Percentiles rank a stretch among this genome's conserved stretches.
Conservation (phyloP, 2,888 invertebrate species). For the Tipula unca region DNA sequence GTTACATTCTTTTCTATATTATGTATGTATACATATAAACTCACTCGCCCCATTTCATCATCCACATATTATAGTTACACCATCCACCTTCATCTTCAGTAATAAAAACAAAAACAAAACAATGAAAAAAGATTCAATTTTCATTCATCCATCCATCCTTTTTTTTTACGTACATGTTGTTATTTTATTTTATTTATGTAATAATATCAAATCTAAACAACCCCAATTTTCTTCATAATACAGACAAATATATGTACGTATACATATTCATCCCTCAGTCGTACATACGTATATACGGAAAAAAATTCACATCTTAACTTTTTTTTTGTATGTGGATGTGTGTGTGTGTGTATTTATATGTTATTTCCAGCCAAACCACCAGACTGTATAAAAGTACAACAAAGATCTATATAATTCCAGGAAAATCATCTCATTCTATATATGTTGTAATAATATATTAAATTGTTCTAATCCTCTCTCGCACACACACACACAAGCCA, state of each 20-base stretch:
- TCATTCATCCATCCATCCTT: constrained; percentile 4
- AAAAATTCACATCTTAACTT: background rate
- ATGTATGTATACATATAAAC: no score
- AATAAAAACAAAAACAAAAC: background rate
- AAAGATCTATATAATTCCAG: background rate
- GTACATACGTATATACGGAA: background rate
- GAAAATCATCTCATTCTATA: background rate
- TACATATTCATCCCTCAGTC: background rate
- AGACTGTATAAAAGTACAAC: background rate
- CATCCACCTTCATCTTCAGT: background rate
- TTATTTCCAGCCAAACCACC: background rate
- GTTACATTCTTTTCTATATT: background rate
- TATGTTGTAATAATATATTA: background rate
- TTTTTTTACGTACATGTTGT: background rate
- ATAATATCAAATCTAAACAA: constrained; percentile 14
- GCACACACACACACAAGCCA: background rate
- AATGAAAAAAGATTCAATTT: background rate
- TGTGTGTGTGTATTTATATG: no score
- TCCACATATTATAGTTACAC: background rate
- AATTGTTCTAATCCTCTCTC: constrained; percentile 8
- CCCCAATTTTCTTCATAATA: background rate
- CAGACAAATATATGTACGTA: no score
- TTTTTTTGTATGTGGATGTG: background rate
- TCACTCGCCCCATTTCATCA: background rate
- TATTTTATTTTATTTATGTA: background rate